Evolutionary conservation across 1,140 invertebrate genomes (phyloP).

Genomic region (Armadillidium nasatum): DNA sequence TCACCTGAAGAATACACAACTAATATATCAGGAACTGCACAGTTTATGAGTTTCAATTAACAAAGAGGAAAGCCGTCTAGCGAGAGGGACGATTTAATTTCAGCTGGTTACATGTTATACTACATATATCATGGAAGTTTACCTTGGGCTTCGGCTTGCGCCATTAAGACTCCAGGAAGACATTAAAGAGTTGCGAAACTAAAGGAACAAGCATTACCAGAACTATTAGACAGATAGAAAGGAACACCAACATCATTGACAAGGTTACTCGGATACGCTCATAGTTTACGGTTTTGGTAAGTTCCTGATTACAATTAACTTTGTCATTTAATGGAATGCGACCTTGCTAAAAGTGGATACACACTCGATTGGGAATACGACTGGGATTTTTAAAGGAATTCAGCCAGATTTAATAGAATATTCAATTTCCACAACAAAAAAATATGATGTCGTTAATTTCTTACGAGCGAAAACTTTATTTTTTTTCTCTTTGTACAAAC

Average conservation of each 20-base stretch:
- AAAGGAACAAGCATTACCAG: background rate
- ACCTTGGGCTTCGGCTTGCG: background rate
- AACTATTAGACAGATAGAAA: background rate
- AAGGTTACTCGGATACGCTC: background rate
- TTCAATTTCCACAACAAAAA: background rate
- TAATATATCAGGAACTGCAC: background rate
- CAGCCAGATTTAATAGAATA: background rate
- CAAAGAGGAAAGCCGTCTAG: slow-evolving; percentile 2
- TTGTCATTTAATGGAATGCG: slow-evolving; percentile 3
- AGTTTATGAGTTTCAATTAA: background rate
- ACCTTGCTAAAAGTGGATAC: background rate
- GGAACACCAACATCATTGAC: background rate
- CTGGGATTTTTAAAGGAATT: background rate
- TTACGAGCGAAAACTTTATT: too few species aligned
- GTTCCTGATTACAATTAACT: background rate
- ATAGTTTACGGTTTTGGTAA: background rate
- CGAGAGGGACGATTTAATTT: background rate
- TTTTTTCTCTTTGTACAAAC: too few species aligned
- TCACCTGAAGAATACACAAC: background rate
- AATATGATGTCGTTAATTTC: too few species aligned
- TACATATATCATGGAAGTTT: slow-evolving; percentile 1
- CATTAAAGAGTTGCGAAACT: background rate
- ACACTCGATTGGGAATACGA: background rate
- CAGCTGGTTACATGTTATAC: background rate
- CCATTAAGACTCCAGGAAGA: background rate